Evolutionary conservation across 2,888 invertebrate genomes (phyloP).

Genomic region (Cactoblastis cactorum): DNA sequence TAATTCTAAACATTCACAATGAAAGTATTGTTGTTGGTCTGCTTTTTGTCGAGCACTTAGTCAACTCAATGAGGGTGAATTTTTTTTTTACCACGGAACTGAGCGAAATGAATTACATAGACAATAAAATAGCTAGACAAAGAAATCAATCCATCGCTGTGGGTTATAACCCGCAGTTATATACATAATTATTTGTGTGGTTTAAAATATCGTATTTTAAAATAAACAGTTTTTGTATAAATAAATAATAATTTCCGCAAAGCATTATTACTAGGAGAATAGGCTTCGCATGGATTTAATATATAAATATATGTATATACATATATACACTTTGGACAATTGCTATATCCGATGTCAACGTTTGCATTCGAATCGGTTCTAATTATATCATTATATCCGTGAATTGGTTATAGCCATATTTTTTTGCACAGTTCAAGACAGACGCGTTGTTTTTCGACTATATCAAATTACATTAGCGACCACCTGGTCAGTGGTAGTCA

Average conservation of each 20-base stretch:
- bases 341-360: background rate
- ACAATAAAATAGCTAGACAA: background rate
- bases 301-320: no score
- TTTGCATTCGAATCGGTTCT: slow-evolving; percentile 7
- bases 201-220: no score
- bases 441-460: slow-evolving; percentile 46
- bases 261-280: no score
- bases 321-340: background rate
- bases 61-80: slow-evolving; percentile 3
- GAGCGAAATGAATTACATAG: background rate
- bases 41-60: slow-evolving; percentile 3
- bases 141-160: no score
- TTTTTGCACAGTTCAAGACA: slow-evolving; percentile 36
- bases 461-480: slow-evolving; percentile 56
- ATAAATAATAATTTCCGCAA: no score
- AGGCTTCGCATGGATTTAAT: no score
- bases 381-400: slow-evolving; percentile 16
- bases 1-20: background rate
- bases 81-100: slow-evolving; percentile 5
- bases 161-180: no score
- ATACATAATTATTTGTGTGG: no score
- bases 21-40: slow-evolving; percentile 5
- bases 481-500: slow-evolving; percentile 44
- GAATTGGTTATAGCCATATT: slow-evolving; percentile 25
- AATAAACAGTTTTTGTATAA: no score